Conservation (phyloP, 2,797 vertebrate genomes). For the Pangasius djambal region DNA sequence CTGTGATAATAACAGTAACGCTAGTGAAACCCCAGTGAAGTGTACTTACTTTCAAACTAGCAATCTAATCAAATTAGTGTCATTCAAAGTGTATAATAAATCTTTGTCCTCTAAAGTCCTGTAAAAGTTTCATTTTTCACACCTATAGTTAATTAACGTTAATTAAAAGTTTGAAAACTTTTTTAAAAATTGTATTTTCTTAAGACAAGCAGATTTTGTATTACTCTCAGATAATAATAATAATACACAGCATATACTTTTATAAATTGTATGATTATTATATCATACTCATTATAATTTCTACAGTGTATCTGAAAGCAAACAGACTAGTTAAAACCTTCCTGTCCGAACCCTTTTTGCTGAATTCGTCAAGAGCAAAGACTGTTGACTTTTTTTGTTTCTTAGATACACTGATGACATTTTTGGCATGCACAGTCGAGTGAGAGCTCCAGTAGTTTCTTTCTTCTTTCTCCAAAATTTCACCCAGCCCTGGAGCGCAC, state of each 20-base stretch:
- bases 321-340: neutral
- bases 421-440: neutral
- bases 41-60: neutral
- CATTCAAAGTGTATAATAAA: neutral
- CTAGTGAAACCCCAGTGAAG: neutral
- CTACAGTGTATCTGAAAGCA: neutral
- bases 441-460: neutral
- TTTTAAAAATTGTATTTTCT: neutral
- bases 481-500: conserved; percentile 24
- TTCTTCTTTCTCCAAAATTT: conserved; percentile 27
- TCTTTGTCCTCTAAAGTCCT: neutral
- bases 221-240: neutral
- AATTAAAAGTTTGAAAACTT: neutral
- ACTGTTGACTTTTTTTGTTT: conserved; percentile 23
- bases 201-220: neutral
- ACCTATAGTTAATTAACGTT: neutral
- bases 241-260: too few relatives aligned
- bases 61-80: neutral
- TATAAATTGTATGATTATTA: too few relatives aligned
- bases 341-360: neutral
- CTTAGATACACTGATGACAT: conserved; percentile 18
- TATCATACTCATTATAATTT: neutral
- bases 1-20: neutral
- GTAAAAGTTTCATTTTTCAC: neutral
- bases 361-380: neutral